phyloP scores from a whole-genome alignment of 2,888 invertebrate genomes.

The Andrena flavipes region DNA sequence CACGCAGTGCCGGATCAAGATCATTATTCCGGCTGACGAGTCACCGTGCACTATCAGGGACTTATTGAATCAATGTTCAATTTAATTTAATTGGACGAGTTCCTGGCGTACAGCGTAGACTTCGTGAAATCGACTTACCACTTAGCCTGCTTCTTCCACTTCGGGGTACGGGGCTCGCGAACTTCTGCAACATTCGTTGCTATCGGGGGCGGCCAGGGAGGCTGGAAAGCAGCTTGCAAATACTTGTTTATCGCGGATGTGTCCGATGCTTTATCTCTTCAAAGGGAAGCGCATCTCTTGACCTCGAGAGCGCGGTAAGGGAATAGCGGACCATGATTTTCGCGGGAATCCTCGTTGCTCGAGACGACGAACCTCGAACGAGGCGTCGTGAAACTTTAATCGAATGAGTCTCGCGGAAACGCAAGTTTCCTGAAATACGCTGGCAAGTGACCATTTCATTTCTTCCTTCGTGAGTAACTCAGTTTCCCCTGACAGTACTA shows the following conservation, averaged over 20 bases:
- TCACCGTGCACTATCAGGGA: too few relatives aligned
- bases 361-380: constrained; percentile 21
- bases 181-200: not conserved
- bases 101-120: not conserved
- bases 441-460: not conserved
- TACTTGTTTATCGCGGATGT: constrained; percentile 17
- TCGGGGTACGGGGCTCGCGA: not conserved
- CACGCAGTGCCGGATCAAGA: not conserved
- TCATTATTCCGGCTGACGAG: not conserved
- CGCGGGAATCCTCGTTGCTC: constrained; percentile 14
- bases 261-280: constrained; percentile 22
- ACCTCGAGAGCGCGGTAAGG: constrained; percentile 2
- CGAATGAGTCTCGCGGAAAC: constrained; percentile 11
- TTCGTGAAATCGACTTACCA: not conserved
- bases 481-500: not conserved
- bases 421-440: not conserved
- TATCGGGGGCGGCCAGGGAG: not conserved
- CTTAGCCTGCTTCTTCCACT: not conserved
- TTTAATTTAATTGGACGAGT: constrained; percentile 19
- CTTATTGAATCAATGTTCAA: not conserved
- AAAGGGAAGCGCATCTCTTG: constrained; percentile 10
- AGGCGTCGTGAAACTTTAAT: constrained; percentile 18
- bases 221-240: not conserved
- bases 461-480: not conserved
- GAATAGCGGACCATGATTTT: constrained; percentile 6